Conservation (phyloP, 2,888 invertebrate species). For the Acrobasis repandana region DNA sequence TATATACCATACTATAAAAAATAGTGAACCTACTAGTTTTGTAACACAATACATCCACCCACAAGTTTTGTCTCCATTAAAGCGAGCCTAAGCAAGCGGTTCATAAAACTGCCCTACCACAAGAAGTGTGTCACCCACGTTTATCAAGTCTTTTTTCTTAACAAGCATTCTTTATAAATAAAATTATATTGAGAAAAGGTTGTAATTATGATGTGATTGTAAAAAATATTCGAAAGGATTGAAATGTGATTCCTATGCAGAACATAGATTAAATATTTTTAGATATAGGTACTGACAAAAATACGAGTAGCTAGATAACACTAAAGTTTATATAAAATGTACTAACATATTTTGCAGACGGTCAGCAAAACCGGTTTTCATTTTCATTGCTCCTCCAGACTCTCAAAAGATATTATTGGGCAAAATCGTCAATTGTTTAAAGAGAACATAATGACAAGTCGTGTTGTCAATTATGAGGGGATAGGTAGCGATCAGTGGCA, state of each 20-base stretch:
- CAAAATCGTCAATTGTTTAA: constrained; percentile 64
- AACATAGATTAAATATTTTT: no score
- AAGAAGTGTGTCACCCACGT: constrained; percentile 47
- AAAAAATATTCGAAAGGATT: no score
- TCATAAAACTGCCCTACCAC: constrained; percentile 67
- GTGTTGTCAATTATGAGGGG: constrained; percentile 80
- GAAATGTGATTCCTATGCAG: no score
- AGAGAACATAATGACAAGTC: constrained; percentile 75
- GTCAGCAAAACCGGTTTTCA: neutral
- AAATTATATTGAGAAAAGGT: no score
- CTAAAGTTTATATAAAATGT: no score
- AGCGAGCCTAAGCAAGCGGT: constrained; percentile 36
- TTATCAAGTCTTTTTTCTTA: neutral
- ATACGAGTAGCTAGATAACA: no score
- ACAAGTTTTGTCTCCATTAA: constrained; percentile 33
- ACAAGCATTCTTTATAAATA: neutral
- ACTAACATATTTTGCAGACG: no score
- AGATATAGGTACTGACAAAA: no score
- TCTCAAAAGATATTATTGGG: constrained; percentile 30
- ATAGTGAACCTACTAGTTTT: neutral
- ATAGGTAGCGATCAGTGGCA: constrained; percentile 79
- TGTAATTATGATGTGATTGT: no score
- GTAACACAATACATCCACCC: constrained; percentile 6
- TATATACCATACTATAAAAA: no score
- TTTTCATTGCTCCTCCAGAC: neutral